phyloP scores from a whole-genome alignment of 2,797 vertebrate species.

The Enteromius trimaculatus region DNA sequence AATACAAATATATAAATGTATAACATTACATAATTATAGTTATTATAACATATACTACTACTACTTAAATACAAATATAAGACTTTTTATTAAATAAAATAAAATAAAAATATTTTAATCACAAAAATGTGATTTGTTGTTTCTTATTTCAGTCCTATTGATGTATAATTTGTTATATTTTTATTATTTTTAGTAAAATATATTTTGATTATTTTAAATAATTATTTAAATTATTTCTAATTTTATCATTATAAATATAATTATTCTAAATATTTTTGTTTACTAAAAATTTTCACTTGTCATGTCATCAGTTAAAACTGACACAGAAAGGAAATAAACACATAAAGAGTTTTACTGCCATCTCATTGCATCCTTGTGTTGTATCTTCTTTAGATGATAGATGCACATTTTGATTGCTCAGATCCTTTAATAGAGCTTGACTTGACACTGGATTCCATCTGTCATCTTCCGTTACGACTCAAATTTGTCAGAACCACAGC shows the following conservation, averaged over 20 bases:
- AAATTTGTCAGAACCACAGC: slow-evolving; percentile 28
- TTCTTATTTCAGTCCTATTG: not conserved
- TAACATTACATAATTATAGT: not conserved
- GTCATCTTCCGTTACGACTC: slow-evolving; percentile 8
- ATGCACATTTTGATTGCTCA: slow-evolving; percentile 28
- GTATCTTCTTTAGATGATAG: slow-evolving; percentile 13
- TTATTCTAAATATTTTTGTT: not conserved
- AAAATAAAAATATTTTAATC: not conserved
- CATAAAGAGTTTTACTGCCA: not conserved
- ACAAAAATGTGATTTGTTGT: not conserved
- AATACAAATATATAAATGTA: not conserved
- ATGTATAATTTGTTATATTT: not conserved
- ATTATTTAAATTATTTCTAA: no score
- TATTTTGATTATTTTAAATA: not conserved
- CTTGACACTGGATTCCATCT: slow-evolving; percentile 7
- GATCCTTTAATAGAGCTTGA: slow-evolving; percentile 34
- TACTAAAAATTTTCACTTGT: not conserved
- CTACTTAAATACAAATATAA: not conserved
- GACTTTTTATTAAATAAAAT: not conserved
- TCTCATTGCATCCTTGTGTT: not conserved
- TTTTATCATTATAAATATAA: not conserved
- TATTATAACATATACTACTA: not conserved
- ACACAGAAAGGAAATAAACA: not conserved
- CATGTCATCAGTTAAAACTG: not conserved
- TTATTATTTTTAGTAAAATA: not conserved